Conservation (phyloP, 2,888 invertebrate species). For the Dryobotodes eremita region DNA sequence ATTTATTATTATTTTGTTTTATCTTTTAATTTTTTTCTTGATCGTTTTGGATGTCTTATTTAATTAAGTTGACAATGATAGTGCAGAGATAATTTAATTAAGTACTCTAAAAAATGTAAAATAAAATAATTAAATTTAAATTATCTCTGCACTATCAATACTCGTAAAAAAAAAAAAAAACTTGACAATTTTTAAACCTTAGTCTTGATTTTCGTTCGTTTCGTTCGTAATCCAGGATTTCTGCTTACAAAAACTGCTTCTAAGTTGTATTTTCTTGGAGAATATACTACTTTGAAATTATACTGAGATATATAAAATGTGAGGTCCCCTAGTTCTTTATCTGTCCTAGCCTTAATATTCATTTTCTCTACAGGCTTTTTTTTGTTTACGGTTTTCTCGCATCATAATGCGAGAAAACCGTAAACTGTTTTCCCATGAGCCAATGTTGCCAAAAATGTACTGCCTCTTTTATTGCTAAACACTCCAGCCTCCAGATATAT, state of each 20-base stretch:
- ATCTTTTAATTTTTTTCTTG: too few species aligned
- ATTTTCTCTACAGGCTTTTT: conserved; percentile 11
- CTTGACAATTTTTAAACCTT: too few species aligned
- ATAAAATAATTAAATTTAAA: too few species aligned
- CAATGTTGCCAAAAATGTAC: conserved; percentile 19
- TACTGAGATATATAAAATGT: neutral
- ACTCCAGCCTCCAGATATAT: neutral
- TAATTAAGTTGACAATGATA: too few species aligned
- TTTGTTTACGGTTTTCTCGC: too few species aligned
- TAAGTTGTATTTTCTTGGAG: neutral
- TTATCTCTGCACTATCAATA: too few species aligned
- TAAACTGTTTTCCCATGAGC: conserved; percentile 1
- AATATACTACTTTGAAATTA: conserved; percentile 6
- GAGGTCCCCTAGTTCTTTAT: neutral
- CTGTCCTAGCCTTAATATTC: conserved; percentile 4
- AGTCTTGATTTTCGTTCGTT: neutral
- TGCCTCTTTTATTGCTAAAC: conserved; percentile 1
- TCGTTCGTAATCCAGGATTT: conserved; percentile 2
- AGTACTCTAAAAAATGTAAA: too few species aligned
- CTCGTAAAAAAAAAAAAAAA: too few species aligned
- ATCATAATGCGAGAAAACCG: neutral
- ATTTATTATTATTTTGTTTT: neutral
- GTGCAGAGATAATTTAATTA: too few species aligned
- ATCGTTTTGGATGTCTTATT: too few species aligned
- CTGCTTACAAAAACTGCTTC: conserved; percentile 6